Base-by-base conservation (phyloP, 2,888 invertebrate genomes). In the Augochlorella aurata region DNA sequence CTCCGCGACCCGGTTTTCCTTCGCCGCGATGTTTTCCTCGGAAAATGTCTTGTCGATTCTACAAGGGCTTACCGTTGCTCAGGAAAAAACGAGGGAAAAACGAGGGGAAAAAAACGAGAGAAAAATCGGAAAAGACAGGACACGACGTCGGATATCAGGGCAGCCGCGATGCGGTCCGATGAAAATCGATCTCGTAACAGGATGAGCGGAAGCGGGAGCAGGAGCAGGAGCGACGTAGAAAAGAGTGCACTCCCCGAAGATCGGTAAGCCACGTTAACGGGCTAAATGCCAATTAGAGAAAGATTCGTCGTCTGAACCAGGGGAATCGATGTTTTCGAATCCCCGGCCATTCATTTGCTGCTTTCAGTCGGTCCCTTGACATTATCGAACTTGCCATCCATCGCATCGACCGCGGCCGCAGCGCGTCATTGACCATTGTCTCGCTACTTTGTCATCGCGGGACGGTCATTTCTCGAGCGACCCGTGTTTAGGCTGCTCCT, bases 41-140 rank as follows among this genome's bases (percentile, higher is more conserved):
- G 74, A 66, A 66, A 81, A 79, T 79, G 79, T 74, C 66, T 70
- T 50, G 68, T 47, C 82, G 80, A 61, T 63, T 71, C 18, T 54
- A 24, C 29, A 49, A 68, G 38, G 61, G 14, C 80, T 74, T 67
- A 52, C 24, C 24, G 21, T 66, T 45, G 61, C 16, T 50, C 63
- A 79, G 50, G 38, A 70, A 24, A n/a, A 14, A 14, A 21, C 1
- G 24, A 24, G 14, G 14, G n/a, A 12, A 24, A 24, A 54, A 58
- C 21, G 24, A 24, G 21, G 21, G 2, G 29, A 29, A 12, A 54
- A 3, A 52, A 52, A n/a, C 16, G 16, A 16, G 49, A n/a, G 3
- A 10, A 45, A 47, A 49, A 72, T 38, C 8, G 45, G 72, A 50
- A 61, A 61, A 38, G 74, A 71, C 65, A 61, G 38, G 74, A 71